phyloP scores from a whole-genome alignment of 2,113 vertebrate genomes.

The Tylochromis polylepis region DNA sequence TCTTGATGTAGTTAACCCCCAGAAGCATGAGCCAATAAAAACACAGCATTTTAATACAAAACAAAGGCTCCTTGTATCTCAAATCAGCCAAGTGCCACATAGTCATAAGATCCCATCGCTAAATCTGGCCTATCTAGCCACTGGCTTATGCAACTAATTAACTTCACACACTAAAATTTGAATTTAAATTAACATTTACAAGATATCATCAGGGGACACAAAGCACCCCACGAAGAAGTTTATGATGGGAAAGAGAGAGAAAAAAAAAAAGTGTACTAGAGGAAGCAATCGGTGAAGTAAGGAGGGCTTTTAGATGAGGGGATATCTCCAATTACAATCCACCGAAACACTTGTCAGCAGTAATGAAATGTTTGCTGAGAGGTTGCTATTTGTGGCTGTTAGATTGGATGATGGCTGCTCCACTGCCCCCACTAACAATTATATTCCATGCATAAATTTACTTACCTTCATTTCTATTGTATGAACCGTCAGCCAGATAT shows the following conservation, averaged over 20 bases:
- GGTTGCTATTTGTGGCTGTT: slow-evolving; percentile 62
- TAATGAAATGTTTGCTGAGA: slow-evolving; percentile 76
- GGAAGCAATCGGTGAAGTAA: slow-evolving; percentile 58
- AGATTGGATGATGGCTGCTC: slow-evolving; percentile 63
- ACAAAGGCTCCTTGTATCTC: slow-evolving; percentile 41
- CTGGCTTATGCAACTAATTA: slow-evolving; percentile 70
- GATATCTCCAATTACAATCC: slow-evolving; percentile 75
- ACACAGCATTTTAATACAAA: slow-evolving; percentile 5
- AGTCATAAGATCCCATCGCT: slow-evolving; percentile 58
- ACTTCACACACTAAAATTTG: slow-evolving; percentile 68
- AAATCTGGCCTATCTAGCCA: slow-evolving; percentile 52
- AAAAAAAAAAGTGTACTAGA: slow-evolving; percentile 53
- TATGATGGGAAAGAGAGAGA: slow-evolving; percentile 45
- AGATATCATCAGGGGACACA: slow-evolving; percentile 71
- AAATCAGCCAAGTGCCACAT: slow-evolving; percentile 49
- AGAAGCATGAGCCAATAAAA: neutral
- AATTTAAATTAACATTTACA: slow-evolving; percentile 74
- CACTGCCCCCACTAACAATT: slow-evolving; percentile 63
- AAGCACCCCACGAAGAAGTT: slow-evolving; percentile 64
- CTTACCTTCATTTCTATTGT: slow-evolving; percentile 22
- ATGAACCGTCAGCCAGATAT: neutral
- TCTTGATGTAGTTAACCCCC: neutral
- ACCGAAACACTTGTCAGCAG: slow-evolving; percentile 71
- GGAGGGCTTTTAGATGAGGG: slow-evolving; percentile 62
- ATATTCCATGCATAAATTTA: slow-evolving; percentile 57